These are phyloP conservation scores for Hydractinia symbiolongicarpus DNA, from an alignment of 30 jellyfish, hydroid and myxozoan genomes.

Conservation along the genomic window DNA sequence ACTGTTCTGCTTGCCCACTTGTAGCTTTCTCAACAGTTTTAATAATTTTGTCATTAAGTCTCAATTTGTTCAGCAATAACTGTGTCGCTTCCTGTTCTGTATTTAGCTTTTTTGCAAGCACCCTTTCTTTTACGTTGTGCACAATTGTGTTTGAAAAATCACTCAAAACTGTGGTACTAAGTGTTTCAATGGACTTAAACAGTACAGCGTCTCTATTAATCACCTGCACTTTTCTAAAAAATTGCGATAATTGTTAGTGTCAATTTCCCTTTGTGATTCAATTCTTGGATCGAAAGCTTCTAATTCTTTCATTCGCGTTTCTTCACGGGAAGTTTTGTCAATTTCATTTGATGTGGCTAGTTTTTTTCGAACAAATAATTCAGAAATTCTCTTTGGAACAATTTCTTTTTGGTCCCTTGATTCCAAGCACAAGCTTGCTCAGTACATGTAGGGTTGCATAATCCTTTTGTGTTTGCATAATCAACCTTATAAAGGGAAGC, in stretches of 20 bases:
- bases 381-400: conserved; percentile 9
- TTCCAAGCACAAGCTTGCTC: conserved; percentile 28
- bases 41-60: background rate
- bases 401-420: conserved; percentile 9
- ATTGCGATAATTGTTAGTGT: background rate
- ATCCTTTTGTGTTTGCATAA: conserved; percentile 18
- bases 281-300: conserved; percentile 33
- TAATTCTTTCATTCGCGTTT: conserved; percentile 7
- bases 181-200: conserved; percentile 18
- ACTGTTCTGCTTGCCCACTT: conserved; percentile 4
- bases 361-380: conserved; percentile 26
- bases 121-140: conserved; percentile 1
- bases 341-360: background rate
- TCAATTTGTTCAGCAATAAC: background rate
- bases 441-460: conserved; percentile 25
- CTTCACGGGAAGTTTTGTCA: background rate
- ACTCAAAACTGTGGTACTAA: background rate
- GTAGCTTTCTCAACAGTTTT: conserved; percentile 27
- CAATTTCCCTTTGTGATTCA: conserved; percentile 4
- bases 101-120: background rate
- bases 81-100: conserved; percentile 17
- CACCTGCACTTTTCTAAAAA: conserved; percentile 19
- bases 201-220: conserved; percentile 29
- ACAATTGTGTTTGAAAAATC: conserved; percentile 7
- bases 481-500: conserved; percentile 31